Evolutionary conservation across 1,140 invertebrate genomes (phyloP).

Genomic region (Drosophila murphyi): DNA sequence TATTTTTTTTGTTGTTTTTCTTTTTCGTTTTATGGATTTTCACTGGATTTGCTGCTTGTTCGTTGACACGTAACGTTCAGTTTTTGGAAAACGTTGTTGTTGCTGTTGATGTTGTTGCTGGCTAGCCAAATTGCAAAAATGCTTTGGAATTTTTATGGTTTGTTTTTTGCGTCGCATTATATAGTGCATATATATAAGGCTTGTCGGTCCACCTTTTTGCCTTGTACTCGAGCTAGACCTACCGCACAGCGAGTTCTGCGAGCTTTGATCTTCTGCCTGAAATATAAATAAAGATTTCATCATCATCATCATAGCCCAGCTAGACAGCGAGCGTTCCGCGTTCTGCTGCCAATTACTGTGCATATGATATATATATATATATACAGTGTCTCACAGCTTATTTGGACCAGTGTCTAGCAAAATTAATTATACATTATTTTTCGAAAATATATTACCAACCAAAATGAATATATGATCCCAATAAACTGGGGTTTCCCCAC

Average conservation of each 20-base stretch:
- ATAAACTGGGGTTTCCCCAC: too few species aligned
- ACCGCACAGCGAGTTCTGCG: conserved; percentile 49
- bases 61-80: conserved; percentile 68
- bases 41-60: conserved; percentile 51
- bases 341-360: conserved; percentile 62
- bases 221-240: conserved; percentile 48
- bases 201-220: not conserved
- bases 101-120: conserved; percentile 16
- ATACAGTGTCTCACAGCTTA: not conserved
- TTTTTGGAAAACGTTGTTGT: conserved; percentile 59
- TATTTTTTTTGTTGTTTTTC: conserved; percentile 26
- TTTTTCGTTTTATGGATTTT: conserved; percentile 76
- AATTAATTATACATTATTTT: too few species aligned
- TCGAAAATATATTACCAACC: too few species aligned
- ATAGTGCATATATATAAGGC: not conserved
- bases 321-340: conserved; percentile 50
- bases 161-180: conserved; percentile 20
- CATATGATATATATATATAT: not conserved
- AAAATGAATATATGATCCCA: too few species aligned
- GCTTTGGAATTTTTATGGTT: conserved; percentile 73
- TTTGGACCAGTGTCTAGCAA: too few species aligned
- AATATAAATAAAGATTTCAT: conserved; percentile 78
- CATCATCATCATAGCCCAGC: conserved; percentile 26
- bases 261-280: conserved; percentile 74
- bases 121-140: conserved; percentile 72